These are phyloP conservation scores for Spilogale gracilis DNA, from an alignment of 2,113 vertebrate species.

Conservation along the genomic window DNA sequence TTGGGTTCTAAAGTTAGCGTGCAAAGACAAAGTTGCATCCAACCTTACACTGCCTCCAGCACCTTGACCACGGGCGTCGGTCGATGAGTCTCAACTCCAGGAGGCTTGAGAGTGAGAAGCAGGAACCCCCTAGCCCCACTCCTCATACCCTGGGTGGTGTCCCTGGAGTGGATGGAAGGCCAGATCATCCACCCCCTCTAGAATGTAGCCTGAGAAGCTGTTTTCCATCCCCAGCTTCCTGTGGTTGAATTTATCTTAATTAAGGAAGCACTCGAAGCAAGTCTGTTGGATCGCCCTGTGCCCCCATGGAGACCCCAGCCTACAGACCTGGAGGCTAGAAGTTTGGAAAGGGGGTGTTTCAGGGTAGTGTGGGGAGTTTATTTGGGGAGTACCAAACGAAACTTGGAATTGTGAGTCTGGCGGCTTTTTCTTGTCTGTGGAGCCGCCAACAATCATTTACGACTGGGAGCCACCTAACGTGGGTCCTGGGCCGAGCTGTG, in stretches of 20 bases:
- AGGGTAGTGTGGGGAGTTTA: not conserved
- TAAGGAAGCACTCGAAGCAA: not conserved
- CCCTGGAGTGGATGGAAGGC: not conserved
- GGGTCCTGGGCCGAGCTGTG: fast-evolving
- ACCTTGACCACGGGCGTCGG: not conserved
- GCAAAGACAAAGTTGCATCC: not conserved
- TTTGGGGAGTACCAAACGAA: not conserved
- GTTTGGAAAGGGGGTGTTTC: not conserved
- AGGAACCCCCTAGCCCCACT: not conserved
- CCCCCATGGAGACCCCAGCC: not conserved
- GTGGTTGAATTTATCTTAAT: not conserved
- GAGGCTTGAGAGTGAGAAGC: not conserved
- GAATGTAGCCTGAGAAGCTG: not conserved
- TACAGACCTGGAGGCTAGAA: not conserved
- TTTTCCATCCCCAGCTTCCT: not conserved
- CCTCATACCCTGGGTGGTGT: not conserved
- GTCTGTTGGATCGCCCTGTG: too few species aligned
- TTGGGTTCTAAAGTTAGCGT: not conserved
- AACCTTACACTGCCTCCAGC: fast-evolving
- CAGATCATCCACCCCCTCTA: not conserved
- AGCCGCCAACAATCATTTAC: not conserved
- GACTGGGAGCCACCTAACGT: fast-evolving
- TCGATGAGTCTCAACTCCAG: not conserved
- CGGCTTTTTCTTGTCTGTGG: not conserved
- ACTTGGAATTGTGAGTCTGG: not conserved